Evolutionary conservation across 2,888 invertebrate genomes (phyloP).

Genomic region (Nesidiocoris tenuis): DNA sequence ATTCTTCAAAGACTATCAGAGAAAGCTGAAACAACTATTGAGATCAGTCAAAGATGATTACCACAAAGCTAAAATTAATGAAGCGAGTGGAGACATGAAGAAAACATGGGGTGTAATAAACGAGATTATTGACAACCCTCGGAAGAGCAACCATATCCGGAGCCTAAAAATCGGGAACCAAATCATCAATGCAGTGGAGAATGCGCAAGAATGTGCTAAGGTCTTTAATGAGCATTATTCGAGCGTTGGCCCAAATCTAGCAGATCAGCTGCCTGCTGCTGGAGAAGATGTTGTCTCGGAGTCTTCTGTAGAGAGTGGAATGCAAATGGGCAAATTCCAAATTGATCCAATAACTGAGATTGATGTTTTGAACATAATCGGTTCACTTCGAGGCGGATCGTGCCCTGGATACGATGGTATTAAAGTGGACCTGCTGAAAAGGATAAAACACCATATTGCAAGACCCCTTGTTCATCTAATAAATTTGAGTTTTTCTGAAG

Average conservation of each 20-base stretch:
- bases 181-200: not conserved
- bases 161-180: not conserved
- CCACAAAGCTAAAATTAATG: not conserved
- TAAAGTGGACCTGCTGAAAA: not conserved
- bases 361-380: conserved; percentile 1
- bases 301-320: not conserved
- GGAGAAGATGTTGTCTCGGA: not conserved
- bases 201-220: not conserved
- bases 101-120: not conserved
- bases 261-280: not conserved
- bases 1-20: not conserved
- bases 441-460: not conserved
- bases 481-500: not conserved
- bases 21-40: not conserved
- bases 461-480: not conserved
- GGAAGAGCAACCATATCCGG: not conserved
- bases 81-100: not conserved
- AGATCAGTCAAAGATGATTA: not conserved
- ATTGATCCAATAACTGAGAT: not conserved
- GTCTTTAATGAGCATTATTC: not conserved
- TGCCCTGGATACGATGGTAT: not conserved
- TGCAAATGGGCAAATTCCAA: not conserved
- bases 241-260: not conserved
- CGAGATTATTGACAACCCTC: not conserved
- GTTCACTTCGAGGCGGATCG: not conserved